Conservation (phyloP, 2,888 invertebrate genomes). For the Gortyna flavago region DNA sequence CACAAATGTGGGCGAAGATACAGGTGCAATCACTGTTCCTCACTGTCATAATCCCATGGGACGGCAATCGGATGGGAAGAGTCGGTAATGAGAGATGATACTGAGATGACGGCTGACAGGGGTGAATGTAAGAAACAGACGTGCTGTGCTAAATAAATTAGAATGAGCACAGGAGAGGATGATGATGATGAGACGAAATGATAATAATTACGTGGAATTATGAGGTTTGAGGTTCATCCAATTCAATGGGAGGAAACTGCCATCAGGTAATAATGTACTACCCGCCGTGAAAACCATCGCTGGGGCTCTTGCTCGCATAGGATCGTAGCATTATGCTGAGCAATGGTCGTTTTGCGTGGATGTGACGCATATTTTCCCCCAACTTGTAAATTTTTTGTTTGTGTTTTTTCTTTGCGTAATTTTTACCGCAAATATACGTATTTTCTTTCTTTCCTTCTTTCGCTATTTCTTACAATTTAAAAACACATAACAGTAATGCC, state of each 20-base stretch:
- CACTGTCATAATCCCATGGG: not conserved
- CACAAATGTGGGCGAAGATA: not conserved
- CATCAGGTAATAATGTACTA: not conserved
- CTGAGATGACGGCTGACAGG: not conserved
- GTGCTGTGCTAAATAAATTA: not conserved
- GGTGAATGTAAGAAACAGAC: not conserved
- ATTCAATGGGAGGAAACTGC: not conserved
- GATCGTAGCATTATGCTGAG: not conserved
- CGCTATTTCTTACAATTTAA: constrained; percentile 23
- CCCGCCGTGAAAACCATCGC: not conserved
- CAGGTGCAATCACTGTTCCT: not conserved
- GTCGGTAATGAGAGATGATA: not conserved
- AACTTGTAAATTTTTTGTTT: not conserved
- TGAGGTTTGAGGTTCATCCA: not conserved
- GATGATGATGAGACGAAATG: no score
- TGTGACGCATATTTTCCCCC: not conserved
- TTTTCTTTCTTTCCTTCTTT: not conserved
- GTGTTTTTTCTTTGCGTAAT: not conserved
- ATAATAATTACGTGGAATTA: not conserved
- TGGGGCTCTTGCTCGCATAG: not conserved
- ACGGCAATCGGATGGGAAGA: not conserved
- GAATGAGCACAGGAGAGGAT: not conserved
- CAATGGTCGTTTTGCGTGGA: not conserved
- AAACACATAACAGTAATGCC: not conserved
- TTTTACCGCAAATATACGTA: not conserved